phyloP scores from a whole-genome alignment of 30 jellyfish, hydroid and myxozoan genomes.

The Sanderia malayensis region DNA sequence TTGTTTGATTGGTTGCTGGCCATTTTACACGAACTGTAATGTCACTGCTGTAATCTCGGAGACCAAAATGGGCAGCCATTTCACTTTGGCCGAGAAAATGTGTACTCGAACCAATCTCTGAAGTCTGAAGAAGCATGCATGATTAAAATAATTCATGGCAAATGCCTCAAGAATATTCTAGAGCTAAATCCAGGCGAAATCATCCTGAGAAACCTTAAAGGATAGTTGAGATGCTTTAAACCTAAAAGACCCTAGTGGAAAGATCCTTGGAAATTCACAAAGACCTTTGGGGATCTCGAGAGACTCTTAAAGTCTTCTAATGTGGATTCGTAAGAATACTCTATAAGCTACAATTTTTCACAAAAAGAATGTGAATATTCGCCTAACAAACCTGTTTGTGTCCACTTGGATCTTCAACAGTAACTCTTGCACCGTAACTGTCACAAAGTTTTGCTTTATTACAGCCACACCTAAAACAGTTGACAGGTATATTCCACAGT shows the following conservation, averaged over 20 bases:
- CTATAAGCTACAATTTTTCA: too few relatives aligned
- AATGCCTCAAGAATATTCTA: too few relatives aligned
- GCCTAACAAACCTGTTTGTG: conserved; percentile 61
- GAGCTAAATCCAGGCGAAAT: too few relatives aligned
- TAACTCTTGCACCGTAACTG: conserved; percentile 92
- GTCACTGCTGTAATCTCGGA: conserved; percentile 18
- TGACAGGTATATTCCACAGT: too few relatives aligned
- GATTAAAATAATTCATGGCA: too few relatives aligned
- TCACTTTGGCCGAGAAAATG: conserved; percentile 97
- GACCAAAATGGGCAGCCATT: conserved; percentile 85
- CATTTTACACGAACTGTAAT: conserved; percentile 63
- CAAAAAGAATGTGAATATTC: neutral
- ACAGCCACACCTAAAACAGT: conserved; percentile 58
- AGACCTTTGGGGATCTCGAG: too few relatives aligned
- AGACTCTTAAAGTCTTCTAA: too few relatives aligned
- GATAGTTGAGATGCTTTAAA: too few relatives aligned
- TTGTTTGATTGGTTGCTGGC: conserved; percentile 66
- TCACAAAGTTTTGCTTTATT: conserved; percentile 75
- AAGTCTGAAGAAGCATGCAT: conserved; percentile 52
- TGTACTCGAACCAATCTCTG: conserved; percentile 70
- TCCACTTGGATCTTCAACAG: conserved; percentile 66
- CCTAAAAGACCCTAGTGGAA: too few relatives aligned
- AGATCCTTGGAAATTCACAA: too few relatives aligned
- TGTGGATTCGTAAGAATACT: too few relatives aligned
- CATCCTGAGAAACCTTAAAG: too few relatives aligned